These are phyloP conservation scores for Xerus inauris DNA, from an alignment of 2,113 vertebrate genomes.

Conservation along the genomic window DNA sequence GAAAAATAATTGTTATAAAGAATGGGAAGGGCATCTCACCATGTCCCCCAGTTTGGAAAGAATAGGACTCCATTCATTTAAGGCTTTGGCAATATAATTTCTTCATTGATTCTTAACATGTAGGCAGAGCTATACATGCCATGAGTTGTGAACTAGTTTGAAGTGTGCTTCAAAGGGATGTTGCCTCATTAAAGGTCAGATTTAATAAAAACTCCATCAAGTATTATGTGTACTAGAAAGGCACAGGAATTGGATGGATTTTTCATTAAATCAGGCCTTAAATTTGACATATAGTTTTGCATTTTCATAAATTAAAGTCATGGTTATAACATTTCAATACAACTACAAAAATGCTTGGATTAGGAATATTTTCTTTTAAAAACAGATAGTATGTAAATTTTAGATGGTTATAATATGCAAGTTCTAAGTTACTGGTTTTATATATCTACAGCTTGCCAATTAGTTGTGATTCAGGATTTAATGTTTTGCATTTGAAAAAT, in stretches of 20 bases:
- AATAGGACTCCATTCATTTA: constrained; percentile 39
- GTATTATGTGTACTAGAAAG: constrained; percentile 61
- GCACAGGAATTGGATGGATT: constrained; percentile 76
- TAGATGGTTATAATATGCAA: constrained; percentile 53
- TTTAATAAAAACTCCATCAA: constrained; percentile 73
- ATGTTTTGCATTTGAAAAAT: constrained; percentile 74
- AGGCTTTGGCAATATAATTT: constrained; percentile 45
- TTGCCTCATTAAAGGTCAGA: constrained; percentile 76
- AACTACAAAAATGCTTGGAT: constrained; percentile 63
- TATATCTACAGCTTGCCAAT: constrained; percentile 68
- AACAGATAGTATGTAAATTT: constrained; percentile 59
- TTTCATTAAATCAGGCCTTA: constrained; percentile 75
- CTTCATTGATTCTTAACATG: constrained; percentile 30
- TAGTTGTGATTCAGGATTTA: constrained; percentile 78
- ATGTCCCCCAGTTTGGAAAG: constrained; percentile 45
- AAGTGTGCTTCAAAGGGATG: constrained; percentile 77
- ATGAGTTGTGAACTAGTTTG: constrained; percentile 39
- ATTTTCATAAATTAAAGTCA: constrained; percentile 68
- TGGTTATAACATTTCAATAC: constrained; percentile 48
- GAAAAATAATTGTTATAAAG: constrained; percentile 4
- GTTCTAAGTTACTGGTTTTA: constrained; percentile 68
- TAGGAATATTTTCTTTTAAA: constrained; percentile 75
- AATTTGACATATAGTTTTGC: constrained; percentile 60
- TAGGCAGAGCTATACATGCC: constrained; percentile 59
- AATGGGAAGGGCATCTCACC: not conserved